Conservation (phyloP, 2,888 invertebrate species). For the Nematopogon swammerdamellus region DNA sequence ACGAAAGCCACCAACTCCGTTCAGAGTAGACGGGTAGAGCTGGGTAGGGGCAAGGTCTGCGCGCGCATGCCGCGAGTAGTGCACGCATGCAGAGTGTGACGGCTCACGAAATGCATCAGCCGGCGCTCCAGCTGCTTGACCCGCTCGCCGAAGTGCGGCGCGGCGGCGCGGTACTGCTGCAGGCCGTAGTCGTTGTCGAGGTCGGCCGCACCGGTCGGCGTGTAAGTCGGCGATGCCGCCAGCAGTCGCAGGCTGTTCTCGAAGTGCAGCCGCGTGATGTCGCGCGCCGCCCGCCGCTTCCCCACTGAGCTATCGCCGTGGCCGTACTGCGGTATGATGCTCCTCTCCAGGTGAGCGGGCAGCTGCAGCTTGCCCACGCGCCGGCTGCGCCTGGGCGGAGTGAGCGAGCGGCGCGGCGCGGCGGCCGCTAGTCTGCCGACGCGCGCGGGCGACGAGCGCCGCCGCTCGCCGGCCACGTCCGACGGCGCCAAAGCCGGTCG, state of each 20-base stretch:
- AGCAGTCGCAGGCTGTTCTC: conserved; percentile 86
- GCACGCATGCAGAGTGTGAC: conserved; percentile 17
- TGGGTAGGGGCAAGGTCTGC: too few relatives aligned
- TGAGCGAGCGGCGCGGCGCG: too few relatives aligned
- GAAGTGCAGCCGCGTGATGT: conserved; percentile 75
- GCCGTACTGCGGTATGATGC: conserved; percentile 64
- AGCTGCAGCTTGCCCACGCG: too few relatives aligned
- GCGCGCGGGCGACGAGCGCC: too few relatives aligned
- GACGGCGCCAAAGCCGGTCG: too few relatives aligned
- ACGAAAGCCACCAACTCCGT: too few relatives aligned
- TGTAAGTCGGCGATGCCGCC: conserved; percentile 68
- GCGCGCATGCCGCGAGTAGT: too few relatives aligned
- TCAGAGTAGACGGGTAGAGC: too few relatives aligned
- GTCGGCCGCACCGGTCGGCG: conserved; percentile 57
- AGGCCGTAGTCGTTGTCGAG: conserved; percentile 78
- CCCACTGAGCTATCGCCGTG: conserved; percentile 34
- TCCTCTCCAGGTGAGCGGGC: too few relatives aligned
- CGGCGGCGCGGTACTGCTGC: conserved; percentile 81
- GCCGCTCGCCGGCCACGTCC: too few relatives aligned
- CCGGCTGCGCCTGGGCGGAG: too few relatives aligned
- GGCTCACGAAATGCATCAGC: conserved; percentile 46
- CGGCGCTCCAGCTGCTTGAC: conserved; percentile 70
- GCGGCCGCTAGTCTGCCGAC: too few relatives aligned
- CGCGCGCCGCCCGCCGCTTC: conserved; percentile 35
- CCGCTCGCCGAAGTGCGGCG: conserved; percentile 79